Percentiles rank a stretch among this genome's conserved stretches.
phyloP scores from a whole-genome alignment of 2,113 vertebrate species.

The Coryphaenoides rupestris region DNA sequence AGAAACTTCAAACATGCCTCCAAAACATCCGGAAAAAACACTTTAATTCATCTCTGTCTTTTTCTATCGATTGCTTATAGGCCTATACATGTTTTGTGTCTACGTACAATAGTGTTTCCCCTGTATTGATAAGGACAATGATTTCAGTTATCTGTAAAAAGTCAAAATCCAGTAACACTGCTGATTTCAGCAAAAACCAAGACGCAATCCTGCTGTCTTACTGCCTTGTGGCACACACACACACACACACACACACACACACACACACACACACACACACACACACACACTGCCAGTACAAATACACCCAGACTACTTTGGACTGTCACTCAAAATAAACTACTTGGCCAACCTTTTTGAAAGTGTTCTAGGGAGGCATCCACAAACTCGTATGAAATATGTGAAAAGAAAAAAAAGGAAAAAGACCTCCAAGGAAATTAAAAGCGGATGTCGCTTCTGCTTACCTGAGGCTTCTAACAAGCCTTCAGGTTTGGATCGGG shows the following conservation, averaged over 20 bases:
- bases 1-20: too few relatives aligned
- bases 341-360: constrained; percentile 32
- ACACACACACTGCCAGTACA: too few relatives aligned
- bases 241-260: too few relatives aligned
- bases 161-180: constrained; percentile 51
- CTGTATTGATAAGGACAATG: constrained; percentile 53
- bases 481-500: constrained; percentile 32
- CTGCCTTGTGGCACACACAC: too few relatives aligned
- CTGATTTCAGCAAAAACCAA: constrained; percentile 63
- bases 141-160: constrained; percentile 66
- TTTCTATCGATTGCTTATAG: constrained; percentile 34
- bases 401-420: too few relatives aligned
- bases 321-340: constrained; percentile 17
- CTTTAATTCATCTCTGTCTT: not conserved
- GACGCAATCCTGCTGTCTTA: constrained; percentile 45
- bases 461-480: too few relatives aligned
- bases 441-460: too few relatives aligned
- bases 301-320: too few relatives aligned
- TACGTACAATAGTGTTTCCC: constrained; percentile 45
- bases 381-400: too few relatives aligned
- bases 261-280: too few relatives aligned
- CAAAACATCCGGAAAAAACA: too few relatives aligned
- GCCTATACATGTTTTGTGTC: constrained; percentile 4
- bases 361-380: not conserved
- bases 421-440: too few relatives aligned